These are phyloP conservation scores for Parnassius mnemosyne DNA, from an alignment of 2,888 invertebrate genomes.

Conservation along the genomic window DNA sequence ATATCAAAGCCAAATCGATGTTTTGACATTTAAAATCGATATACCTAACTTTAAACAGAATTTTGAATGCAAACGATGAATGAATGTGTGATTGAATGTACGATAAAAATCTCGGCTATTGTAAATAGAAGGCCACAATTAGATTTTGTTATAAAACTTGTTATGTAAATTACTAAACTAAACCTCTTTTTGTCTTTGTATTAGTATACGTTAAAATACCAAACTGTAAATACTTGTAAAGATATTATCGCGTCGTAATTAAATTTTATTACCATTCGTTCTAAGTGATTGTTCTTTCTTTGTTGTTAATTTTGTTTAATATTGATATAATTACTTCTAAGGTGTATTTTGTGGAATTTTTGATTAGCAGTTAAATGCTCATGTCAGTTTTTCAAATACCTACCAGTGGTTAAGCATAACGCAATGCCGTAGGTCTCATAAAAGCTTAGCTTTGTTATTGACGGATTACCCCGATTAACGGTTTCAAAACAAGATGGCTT, in stretches of 20 bases:
- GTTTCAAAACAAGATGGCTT: no score
- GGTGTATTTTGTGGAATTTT: conserved; percentile 34
- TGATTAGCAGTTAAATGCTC: conserved; percentile 47
- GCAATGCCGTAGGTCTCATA: conserved; percentile 9
- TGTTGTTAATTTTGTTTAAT: conserved; percentile 77
- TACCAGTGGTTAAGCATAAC: conserved; percentile 39
- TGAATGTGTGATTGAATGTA: conserved; percentile 35
- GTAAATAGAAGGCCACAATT: conserved; percentile 60
- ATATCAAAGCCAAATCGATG: conserved; percentile 74
- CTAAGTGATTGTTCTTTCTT: conserved; percentile 76
- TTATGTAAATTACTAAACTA: conserved; percentile 71
- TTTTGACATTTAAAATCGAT: conserved; percentile 49
- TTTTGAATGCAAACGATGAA: conserved; percentile 27
- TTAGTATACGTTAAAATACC: conserved; percentile 78
- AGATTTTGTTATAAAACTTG: conserved; percentile 62
- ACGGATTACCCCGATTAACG: neutral
- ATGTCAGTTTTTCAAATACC: conserved; percentile 37
- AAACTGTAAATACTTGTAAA: conserved; percentile 79
- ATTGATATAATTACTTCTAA: conserved; percentile 52
- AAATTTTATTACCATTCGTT: conserved; percentile 80
- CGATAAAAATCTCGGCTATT: conserved; percentile 49
- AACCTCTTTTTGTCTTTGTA: conserved; percentile 65
- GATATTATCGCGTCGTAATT: conserved; percentile 76
- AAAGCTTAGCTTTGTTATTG: conserved; percentile 8
- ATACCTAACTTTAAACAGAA: conserved; percentile 14